Percentiles rank a stretch among this genome's conserved stretches.
Conservation (phyloP, 2,888 invertebrate species). For the Nemotelus nigrinus region DNA sequence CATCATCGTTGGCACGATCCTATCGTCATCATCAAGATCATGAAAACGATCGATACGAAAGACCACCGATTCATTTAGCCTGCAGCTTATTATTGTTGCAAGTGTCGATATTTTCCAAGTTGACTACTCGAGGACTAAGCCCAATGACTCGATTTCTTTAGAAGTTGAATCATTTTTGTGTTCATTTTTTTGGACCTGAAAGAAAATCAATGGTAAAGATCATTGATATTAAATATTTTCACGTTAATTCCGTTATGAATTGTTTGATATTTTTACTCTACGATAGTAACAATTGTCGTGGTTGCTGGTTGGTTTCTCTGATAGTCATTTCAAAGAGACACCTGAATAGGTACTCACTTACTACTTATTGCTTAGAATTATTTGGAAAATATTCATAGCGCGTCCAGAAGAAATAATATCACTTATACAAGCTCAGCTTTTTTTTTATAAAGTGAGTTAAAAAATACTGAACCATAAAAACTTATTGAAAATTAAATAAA, state of each 20-base stretch:
- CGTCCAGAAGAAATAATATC: too few species aligned
- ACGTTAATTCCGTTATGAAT: conserved; percentile 32
- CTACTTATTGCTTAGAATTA: too few species aligned
- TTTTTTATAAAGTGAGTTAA: too few species aligned
- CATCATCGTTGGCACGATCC: conserved; percentile 13
- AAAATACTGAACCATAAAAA: too few species aligned
- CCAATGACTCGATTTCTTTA: too few species aligned
- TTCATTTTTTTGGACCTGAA: not conserved
- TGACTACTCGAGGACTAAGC: too few species aligned
- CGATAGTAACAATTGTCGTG: conserved; percentile 27
- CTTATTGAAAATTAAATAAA: too few species aligned
- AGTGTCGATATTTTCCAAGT: not conserved
- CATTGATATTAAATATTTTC: not conserved
- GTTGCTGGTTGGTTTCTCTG: conserved; percentile 28
- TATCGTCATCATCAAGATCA: conserved; percentile 26
- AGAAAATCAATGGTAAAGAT: not conserved
- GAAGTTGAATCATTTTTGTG: not conserved
- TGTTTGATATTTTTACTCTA: conserved; percentile 21
- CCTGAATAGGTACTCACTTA: too few species aligned
- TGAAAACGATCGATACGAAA: not conserved
- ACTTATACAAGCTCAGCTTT: too few species aligned
- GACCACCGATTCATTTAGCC: too few species aligned
- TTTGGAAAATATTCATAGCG: too few species aligned
- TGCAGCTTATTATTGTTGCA: conserved; percentile 5
- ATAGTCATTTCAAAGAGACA: too few species aligned